phyloP scores from a whole-genome alignment of 2,113 vertebrate species.

The Caranx ignobilis region DNA sequence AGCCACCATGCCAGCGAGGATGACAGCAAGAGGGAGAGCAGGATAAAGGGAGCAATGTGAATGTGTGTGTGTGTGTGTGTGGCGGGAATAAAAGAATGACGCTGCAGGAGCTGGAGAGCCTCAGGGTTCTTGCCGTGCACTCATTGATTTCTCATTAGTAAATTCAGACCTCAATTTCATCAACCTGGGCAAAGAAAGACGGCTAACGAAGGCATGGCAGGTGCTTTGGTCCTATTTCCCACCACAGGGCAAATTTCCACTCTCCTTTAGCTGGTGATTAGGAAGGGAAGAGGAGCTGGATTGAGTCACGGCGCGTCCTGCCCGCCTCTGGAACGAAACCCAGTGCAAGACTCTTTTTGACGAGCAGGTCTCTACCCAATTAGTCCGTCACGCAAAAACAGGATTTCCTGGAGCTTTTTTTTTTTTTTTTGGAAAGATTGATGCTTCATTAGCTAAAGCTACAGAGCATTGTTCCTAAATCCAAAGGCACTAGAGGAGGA shows the following conservation, averaged over 20 bases:
- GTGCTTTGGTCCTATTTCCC: constrained; percentile 54
- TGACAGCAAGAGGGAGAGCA: constrained; percentile 3
- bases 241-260: constrained; percentile 62
- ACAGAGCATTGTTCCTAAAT: constrained; percentile 36
- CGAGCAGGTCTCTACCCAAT: constrained; percentile 55
- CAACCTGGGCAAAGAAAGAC: constrained; percentile 46
- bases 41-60: constrained; percentile 37
- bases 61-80: constrained; percentile 13
- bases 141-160: constrained; percentile 79
- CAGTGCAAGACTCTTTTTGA: constrained; percentile 20
- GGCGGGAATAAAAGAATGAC: constrained; percentile 43
- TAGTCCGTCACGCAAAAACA: constrained; percentile 28
- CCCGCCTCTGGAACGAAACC: constrained; percentile 13
- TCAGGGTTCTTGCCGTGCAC: constrained; percentile 44
- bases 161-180: constrained; percentile 72
- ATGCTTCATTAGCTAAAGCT: constrained; percentile 53
- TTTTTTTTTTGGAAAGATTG: constrained; percentile 37
- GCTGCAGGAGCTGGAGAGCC: constrained; percentile 39
- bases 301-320: constrained; percentile 16
- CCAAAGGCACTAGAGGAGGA: background rate
- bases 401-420: constrained; percentile 31
- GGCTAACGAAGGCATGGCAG: constrained; percentile 61
- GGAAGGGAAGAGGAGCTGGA: constrained; percentile 39
- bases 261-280: constrained; percentile 69
- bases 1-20: constrained; percentile 1